Evolutionary conservation across 1,140 invertebrate species (phyloP), one percentile per base, ranked within the genome.

Genomic region (Arctopsyche grandis): DNA sequence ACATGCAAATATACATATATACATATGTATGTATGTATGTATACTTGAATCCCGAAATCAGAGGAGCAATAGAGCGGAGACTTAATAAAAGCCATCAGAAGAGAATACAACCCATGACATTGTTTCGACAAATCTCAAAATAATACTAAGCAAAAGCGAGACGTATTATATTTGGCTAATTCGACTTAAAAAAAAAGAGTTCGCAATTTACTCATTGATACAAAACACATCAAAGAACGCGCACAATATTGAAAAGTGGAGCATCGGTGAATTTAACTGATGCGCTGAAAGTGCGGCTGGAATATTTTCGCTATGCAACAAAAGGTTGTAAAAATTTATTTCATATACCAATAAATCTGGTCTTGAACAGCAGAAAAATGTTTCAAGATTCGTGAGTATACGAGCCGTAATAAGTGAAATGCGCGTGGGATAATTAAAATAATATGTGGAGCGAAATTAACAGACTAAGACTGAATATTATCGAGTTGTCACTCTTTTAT

Each of bases 371-470:
- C 29, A 38, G 29, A 10, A 26, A 29, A 19, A 60, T 60, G 56
- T 60, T 9, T 60, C 56, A 60, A 60, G 56, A 60, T 19, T 60
- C 56, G 56, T 60, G 16, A 19, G 19, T 60, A 60, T 19, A 60
- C 56, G 56, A 60, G 56, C 21, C 56, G 56, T 60, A 21, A 21
- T 60, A 16, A 60, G 56, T 60, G 56, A 38, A 38, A 38, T 4
- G 29, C 29, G 29, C 29, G 63, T 66, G 21, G 14, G 21, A 26
- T 66, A 66, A 66, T 66, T 66, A 66, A 66, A 29, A 66, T 66
- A 66, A 66, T 9, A 60, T 60, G 22, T 66, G 21, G 24, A 66
- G 63, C 63, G 24, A 66, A 66, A 66, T 66, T 66, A 66, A 66
- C 63, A 66, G 63, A 66, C 22, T 66, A 66, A 21, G 63, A 66